These are phyloP conservation scores for Jaculus jaculus DNA, from an alignment of 2,113 vertebrate genomes.

Conservation along the genomic window DNA sequence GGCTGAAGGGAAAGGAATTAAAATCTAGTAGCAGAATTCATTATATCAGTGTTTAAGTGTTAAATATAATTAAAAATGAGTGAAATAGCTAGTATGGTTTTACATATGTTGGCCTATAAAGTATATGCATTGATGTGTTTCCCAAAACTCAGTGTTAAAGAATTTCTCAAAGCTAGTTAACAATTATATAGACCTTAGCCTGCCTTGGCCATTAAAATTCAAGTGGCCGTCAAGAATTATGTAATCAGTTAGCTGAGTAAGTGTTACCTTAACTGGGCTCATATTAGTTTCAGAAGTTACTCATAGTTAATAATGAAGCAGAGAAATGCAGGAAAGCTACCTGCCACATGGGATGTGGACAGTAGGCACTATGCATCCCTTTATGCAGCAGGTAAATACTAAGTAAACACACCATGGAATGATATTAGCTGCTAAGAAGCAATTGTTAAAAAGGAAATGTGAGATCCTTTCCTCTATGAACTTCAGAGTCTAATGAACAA, in stretches of 20 bases:
- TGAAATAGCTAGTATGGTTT: not conserved
- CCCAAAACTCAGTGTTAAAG: not conserved
- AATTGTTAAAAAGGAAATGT: not conserved
- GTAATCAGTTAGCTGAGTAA: not conserved
- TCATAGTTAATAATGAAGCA: not conserved
- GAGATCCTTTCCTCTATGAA: not conserved
- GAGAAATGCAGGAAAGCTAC: not conserved
- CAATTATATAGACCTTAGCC: not conserved
- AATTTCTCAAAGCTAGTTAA: not conserved
- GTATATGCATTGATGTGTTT: not conserved
- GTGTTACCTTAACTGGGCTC: not conserved
- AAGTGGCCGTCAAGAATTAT: not conserved
- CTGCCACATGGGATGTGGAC: too few species aligned
- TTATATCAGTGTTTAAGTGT: not conserved
- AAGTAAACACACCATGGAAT: not conserved
- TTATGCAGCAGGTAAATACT: not conserved
- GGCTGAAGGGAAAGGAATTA: not conserved
- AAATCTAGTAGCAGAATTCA: not conserved
- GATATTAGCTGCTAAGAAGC: not conserved
- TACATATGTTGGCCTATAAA: not conserved
- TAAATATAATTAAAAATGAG: not conserved
- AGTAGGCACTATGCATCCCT: not conserved
- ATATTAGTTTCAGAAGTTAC: not conserved
- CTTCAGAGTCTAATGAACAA: not conserved
- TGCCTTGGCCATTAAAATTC: not conserved